Percentiles rank a stretch among this genome's conserved stretches.
Conservation (phyloP, 1,140 invertebrate genomes). For the Diachasmimorpha longicaudata region DNA sequence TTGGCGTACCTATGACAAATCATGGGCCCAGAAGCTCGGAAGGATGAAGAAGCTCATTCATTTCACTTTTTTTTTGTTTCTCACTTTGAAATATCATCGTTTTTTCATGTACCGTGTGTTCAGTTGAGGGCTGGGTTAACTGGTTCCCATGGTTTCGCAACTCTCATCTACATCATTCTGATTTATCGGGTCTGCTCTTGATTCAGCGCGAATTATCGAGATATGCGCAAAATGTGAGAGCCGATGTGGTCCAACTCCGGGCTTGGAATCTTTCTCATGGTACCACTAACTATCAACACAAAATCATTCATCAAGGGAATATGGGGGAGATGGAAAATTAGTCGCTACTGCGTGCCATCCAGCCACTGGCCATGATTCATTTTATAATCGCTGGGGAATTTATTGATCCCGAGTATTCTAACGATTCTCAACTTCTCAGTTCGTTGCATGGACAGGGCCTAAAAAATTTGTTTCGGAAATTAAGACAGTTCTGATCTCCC, state of each 20-base stretch:
- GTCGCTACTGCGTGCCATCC: neutral
- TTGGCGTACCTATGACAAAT: constrained; percentile 49
- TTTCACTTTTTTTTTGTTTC: neutral
- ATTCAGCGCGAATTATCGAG: constrained; percentile 50
- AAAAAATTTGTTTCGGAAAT: no score
- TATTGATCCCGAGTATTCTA: neutral
- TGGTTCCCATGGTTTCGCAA: constrained; percentile 44
- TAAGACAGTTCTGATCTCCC: no score
- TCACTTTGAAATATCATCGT: neutral
- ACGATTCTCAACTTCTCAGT: neutral
- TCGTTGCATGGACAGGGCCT: neutral
- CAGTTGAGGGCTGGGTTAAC: constrained; percentile 24
- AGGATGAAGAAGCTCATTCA: constrained; percentile 6
- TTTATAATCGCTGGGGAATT: constrained; percentile 17
- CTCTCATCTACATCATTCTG: constrained; percentile 43
- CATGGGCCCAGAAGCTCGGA: constrained; percentile 26
- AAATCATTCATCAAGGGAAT: constrained; percentile 19
- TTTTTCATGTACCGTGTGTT: constrained; percentile 11
- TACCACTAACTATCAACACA: constrained; percentile 7
- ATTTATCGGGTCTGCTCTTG: constrained; percentile 46
- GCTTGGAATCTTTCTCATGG: constrained; percentile 20
- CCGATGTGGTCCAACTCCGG: neutral
- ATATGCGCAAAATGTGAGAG: constrained; percentile 41
- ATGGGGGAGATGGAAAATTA: constrained; percentile 28
- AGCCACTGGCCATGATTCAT: constrained; percentile 28